phyloP scores from a whole-genome alignment of 2,113 vertebrate species.

The Vulpes ferrilata region DNA sequence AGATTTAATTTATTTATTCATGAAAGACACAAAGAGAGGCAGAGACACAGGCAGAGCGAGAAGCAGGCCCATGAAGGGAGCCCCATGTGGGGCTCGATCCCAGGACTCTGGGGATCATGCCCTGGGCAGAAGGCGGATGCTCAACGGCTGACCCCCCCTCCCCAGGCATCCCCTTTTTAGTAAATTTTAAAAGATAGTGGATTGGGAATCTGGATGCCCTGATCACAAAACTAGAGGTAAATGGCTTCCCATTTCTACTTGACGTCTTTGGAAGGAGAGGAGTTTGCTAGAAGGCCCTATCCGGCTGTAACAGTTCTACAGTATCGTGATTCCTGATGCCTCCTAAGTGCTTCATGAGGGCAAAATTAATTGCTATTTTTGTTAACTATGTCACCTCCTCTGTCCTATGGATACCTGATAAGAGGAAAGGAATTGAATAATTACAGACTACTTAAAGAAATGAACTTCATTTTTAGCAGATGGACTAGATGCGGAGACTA shows the following conservation, averaged over 20 bases:
- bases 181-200: background rate
- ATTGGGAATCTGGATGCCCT: background rate
- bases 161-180: too few species aligned
- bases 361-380: conserved; percentile 11
- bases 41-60: too few species aligned
- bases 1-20: too few species aligned
- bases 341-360: background rate
- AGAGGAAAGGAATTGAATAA: background rate
- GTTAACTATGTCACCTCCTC: background rate
- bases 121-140: too few species aligned
- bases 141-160: too few species aligned
- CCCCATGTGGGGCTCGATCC: too few species aligned
- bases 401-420: background rate
- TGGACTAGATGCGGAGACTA: background rate
- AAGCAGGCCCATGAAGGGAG: too few species aligned
- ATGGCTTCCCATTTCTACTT: background rate
- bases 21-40: too few species aligned
- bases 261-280: background rate
- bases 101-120: too few species aligned
- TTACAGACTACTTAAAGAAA: background rate
- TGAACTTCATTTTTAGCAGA: conserved; percentile 18
- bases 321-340: background rate
- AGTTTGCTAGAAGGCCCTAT: background rate
- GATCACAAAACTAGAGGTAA: conserved; percentile 32
- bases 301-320: background rate